Base-by-base conservation (phyloP, 2,888 invertebrate genomes). In the Drosophila eohydei region DNA sequence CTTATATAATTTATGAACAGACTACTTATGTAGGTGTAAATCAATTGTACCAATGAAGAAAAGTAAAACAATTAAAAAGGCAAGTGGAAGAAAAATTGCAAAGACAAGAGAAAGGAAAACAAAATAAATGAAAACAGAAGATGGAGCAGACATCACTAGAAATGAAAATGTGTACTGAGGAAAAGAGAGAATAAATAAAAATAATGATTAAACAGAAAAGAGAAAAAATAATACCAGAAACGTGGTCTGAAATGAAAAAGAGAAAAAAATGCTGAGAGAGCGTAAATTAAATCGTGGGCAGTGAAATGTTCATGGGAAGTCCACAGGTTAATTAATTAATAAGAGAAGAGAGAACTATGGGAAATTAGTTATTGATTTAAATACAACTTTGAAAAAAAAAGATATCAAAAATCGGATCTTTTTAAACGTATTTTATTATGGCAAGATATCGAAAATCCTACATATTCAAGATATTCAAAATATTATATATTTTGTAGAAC, bases 401-500 rank as follows among this genome's bases (percentile, higher is more conserved):
- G 21, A 21, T 21, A 21, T 21, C 21, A 21, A 21, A 21, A 21
- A 21, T 21, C 21, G 21, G 21, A 21, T 21, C 21, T 21, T 21
- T 21, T 21, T 21, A 21, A 21, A 21, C 1, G 21, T 21, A 21
- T 21, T 21, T 21, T 21, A 21, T 21, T 21, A 21, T 21, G 21
- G 21, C 21, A 21, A 21, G 21, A 21, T 21, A 21, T 21, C 21
- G 21, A 21, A 21, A 21, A 21, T 21, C 21, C 21, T 21, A 21
- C 1, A 1, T 21, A 21, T 21, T 21, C 21, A 21, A 21, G 21
- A 21, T 21, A 21, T 21, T 21, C 21, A 21, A 21, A 21, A 21
- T 21, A 21, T 21, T 21, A 21, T 21, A 21, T 21, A 21, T 4
- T 46, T 46, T 28, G 8, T 16, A 44, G 86, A 76, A 46, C 85